Conservation (phyloP, 2,888 invertebrate genomes). For the Heteromurus nitidus region DNA sequence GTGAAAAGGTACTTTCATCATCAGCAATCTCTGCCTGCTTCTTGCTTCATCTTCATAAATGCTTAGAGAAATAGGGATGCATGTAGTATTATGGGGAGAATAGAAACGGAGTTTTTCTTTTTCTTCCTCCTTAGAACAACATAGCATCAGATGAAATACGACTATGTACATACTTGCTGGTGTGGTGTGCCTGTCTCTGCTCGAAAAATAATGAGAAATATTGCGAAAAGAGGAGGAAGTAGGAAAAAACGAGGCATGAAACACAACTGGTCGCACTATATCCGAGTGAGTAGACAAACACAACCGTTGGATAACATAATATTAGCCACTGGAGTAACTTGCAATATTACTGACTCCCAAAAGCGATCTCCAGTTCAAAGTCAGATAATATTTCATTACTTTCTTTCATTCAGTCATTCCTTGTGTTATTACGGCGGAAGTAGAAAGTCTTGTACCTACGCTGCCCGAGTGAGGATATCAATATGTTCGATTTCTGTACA, state of each 20-base stretch:
- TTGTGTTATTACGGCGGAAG: neutral
- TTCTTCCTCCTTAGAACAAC: too few species aligned
- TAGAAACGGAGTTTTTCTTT: neutral
- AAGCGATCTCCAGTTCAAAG: conserved; percentile 30
- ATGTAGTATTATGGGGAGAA: too few species aligned
- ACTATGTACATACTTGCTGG: too few species aligned
- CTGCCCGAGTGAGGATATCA: too few species aligned
- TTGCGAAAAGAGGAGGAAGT: neutral
- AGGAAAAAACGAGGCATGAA: conserved; percentile 17
- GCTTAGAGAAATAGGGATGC: too few species aligned
- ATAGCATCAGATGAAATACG: too few species aligned
- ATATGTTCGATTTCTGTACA: too few species aligned
- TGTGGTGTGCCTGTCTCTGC: neutral
- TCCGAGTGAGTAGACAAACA: neutral
- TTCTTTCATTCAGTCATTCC: neutral
- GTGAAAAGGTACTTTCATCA: too few species aligned
- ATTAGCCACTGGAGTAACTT: neutral
- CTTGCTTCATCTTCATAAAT: neutral
- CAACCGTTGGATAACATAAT: neutral
- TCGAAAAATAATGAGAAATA: neutral
- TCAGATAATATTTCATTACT: conserved; percentile 35
- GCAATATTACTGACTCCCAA: conserved; percentile 21
- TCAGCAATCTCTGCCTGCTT: too few species aligned
- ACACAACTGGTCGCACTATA: conserved; percentile 12
- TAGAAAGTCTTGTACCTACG: too few species aligned